phyloP scores from a whole-genome alignment of 2,113 vertebrate species.

The Pleuronectes platessa region DNA sequence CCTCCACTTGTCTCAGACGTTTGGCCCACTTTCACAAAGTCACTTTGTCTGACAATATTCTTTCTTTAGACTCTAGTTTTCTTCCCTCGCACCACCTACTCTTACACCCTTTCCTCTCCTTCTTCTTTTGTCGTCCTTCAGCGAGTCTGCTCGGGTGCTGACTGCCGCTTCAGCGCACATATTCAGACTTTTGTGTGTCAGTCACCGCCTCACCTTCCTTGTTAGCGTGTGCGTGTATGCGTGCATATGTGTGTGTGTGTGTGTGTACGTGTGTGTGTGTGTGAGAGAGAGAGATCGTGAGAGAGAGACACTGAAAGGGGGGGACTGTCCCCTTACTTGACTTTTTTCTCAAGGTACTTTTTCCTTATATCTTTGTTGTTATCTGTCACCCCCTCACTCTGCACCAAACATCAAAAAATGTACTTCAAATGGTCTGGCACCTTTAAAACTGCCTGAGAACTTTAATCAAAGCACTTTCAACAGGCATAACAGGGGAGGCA shows the following conservation, averaged over 20 bases:
- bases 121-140: slow-evolving; percentile 39
- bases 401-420: slow-evolving; percentile 17
- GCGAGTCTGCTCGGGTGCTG: slow-evolving; percentile 37
- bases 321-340: slow-evolving; percentile 64
- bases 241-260: neutral
- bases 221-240: slow-evolving; percentile 34
- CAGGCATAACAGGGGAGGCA: neutral
- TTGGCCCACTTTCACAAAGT: slow-evolving; percentile 77
- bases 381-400: slow-evolving; percentile 65
- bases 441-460: slow-evolving; percentile 37
- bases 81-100: slow-evolving; percentile 10
- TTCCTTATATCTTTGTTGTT: slow-evolving; percentile 64
- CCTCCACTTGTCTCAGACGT: slow-evolving; percentile 68
- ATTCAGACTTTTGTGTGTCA: slow-evolving; percentile 64
- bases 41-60: slow-evolving; percentile 31
- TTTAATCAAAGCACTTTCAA: slow-evolving; percentile 6
- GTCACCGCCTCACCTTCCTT: slow-evolving; percentile 65
- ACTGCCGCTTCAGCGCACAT: slow-evolving; percentile 53
- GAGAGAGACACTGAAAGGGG: slow-evolving; percentile 21
- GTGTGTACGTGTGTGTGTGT: neutral
- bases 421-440: slow-evolving; percentile 21
- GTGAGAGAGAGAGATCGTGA: slow-evolving; percentile 11
- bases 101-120: slow-evolving; percentile 29
- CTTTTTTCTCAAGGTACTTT: slow-evolving; percentile 70
- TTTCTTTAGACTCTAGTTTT: slow-evolving; percentile 21